A percentile compares a stretch with the other conserved stretches of the same genome.
Conservation (phyloP, 2,113 vertebrate genomes). For the Gopherus evgoodei region DNA sequence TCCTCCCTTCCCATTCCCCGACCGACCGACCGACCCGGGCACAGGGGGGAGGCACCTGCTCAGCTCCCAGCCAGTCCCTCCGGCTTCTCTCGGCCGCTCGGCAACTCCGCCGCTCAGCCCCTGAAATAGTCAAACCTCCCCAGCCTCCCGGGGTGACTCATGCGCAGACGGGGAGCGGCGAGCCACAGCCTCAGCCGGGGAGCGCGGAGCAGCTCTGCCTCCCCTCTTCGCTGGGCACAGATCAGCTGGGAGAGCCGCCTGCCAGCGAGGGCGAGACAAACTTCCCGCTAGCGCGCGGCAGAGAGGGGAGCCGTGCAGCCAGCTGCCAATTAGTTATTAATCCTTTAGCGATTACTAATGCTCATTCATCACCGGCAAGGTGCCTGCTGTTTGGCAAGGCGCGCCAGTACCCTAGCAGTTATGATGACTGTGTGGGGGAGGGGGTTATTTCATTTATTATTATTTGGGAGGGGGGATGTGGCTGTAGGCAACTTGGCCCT, state of each 20-base stretch:
- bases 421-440: not conserved
- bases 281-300: not conserved
- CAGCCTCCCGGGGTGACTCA: constrained; percentile 42
- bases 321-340: not conserved
- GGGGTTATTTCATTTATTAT: too few relatives aligned
- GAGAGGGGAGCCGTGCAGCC: not conserved
- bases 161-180: constrained; percentile 17
- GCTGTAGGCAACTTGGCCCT: rapidly evolving
- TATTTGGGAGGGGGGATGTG: not conserved
- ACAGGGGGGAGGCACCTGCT: not conserved
- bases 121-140: constrained; percentile 29
- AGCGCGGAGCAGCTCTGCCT: not conserved
- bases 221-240: rapidly evolving
- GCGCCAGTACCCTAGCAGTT: not conserved
- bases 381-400: not conserved
- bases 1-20: not conserved
- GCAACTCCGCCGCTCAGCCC: not conserved
- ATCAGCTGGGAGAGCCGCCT: not conserved
- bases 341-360: not conserved
- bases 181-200: constrained; percentile 32
- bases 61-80: not conserved
- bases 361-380: rapidly evolving
- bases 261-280: not conserved
- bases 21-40: not conserved
- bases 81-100: not conserved